Conservation (phyloP, 2,113 vertebrate genomes). For the Upupa epops region DNA sequence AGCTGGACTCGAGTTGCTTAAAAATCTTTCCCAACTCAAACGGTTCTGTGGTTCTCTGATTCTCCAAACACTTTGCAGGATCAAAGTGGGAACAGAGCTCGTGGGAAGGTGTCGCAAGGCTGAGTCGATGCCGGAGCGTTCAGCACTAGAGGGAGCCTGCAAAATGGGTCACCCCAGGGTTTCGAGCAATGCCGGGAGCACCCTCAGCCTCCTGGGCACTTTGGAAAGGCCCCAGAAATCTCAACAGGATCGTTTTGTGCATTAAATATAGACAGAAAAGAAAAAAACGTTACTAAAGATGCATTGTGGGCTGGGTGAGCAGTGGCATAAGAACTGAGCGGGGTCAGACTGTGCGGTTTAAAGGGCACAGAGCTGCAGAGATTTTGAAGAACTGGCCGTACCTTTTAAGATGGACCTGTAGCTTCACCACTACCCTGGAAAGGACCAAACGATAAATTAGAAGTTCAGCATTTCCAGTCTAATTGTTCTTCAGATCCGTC, state of each 20-base stretch:
- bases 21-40: too few relatives aligned
- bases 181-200: not conserved
- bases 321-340: not conserved
- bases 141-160: not conserved
- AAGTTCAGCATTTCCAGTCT: not conserved
- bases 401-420: not conserved
- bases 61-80: not conserved
- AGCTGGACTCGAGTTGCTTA: too few relatives aligned
- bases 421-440: not conserved
- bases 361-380: not conserved
- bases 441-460: not conserved
- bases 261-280: not conserved
- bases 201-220: not conserved
- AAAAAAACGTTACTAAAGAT: not conserved
- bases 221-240: too few relatives aligned
- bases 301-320: not conserved
- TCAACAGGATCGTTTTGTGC: not conserved
- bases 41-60: too few relatives aligned
- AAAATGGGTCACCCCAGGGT: not conserved
- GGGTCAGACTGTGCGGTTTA: not conserved
- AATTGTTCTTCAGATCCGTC: not conserved
- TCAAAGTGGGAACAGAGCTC: accelerated
- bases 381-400: not conserved
- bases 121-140: too few relatives aligned
- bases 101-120: not conserved